Conservation (phyloP, 2,113 vertebrate genomes). For the Amazona guildingii region DNA sequence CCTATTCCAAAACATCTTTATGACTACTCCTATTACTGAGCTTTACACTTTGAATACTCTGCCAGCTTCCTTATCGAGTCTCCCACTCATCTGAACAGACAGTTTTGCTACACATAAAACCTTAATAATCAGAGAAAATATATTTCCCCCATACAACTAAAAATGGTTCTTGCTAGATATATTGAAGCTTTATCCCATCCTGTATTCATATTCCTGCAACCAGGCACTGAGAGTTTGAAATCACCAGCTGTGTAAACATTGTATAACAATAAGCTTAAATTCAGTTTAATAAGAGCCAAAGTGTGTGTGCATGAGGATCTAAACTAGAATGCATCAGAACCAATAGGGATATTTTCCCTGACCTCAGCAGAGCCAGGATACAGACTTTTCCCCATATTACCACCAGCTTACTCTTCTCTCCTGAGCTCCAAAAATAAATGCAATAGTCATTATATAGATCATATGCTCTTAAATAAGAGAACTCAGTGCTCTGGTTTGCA, state of each 20-base stretch:
- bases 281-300: not conserved
- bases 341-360: not conserved
- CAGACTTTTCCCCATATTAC: not conserved
- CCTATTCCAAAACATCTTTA: not conserved
- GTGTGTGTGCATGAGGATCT: not conserved
- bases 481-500: not conserved
- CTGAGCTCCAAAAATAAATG: not conserved
- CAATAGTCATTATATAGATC: not conserved
- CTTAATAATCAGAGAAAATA: constrained; percentile 7
- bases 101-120: not conserved
- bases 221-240: not conserved
- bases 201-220: not conserved
- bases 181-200: not conserved
- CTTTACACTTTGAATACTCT: not conserved
- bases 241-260: not conserved
- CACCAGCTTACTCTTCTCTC: not conserved
- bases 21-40: not conserved
- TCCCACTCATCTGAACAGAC: constrained; percentile 11
- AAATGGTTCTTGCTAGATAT: not conserved
- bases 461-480: not conserved
- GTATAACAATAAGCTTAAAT: not conserved
- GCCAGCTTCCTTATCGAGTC: constrained; percentile 9
- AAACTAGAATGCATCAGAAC: not conserved
- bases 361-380: not conserved
- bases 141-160: not conserved